phyloP scores from a whole-genome alignment of 2,888 invertebrate genomes.

The Eustalomyia histrio region DNA sequence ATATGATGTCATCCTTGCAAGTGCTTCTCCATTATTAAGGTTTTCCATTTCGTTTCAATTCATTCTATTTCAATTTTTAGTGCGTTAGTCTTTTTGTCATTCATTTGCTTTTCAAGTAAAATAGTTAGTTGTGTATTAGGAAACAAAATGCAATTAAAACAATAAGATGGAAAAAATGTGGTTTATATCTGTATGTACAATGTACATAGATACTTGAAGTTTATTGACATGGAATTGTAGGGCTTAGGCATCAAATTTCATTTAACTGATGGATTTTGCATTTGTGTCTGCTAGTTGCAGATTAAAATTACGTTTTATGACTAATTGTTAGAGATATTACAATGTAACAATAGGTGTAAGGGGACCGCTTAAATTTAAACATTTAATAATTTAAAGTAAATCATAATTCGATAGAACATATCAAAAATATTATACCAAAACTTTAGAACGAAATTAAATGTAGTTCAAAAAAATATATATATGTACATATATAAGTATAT shows the following conservation, averaged over 20 bases:
- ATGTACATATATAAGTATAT: no score
- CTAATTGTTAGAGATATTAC: neutral
- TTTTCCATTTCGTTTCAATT: conserved; percentile 25
- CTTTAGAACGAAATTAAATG: no score
- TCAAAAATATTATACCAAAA: no score
- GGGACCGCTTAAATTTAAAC: no score
- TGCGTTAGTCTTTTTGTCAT: conserved; percentile 12
- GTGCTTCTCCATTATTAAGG: conserved; percentile 17
- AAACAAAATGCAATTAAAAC: conserved; percentile 9
- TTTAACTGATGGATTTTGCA: conserved; percentile 25
- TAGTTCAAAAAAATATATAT: no score
- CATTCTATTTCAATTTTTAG: conserved; percentile 10
- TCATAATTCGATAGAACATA: no score
- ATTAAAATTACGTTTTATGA: neutral
- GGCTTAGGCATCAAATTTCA: conserved; percentile 58
- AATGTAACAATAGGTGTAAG: no score
- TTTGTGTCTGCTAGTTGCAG: neutral
- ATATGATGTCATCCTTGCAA: conserved; percentile 56
- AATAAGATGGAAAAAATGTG: conserved; percentile 31
- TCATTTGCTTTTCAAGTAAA: neutral
- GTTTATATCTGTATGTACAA: conserved; percentile 42
- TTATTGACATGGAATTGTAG: conserved; percentile 61
- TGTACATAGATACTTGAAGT: conserved; percentile 49
- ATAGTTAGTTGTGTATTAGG: no score
- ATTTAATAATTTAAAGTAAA: no score